Base-by-base conservation (phyloP, 23 tunicate species). In the Styela clava region DNA sequence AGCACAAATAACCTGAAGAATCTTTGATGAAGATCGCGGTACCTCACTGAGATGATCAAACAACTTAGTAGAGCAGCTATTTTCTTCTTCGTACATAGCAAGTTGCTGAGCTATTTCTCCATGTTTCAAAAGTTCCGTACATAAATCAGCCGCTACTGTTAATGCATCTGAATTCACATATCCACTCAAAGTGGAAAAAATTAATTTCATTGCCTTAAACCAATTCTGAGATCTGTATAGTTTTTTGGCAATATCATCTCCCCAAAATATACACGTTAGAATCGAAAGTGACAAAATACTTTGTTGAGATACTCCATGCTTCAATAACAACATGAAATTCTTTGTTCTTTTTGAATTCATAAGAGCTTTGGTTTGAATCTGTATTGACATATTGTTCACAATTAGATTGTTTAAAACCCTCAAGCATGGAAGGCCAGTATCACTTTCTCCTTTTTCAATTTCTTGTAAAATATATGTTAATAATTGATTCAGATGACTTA, bases 201-300 rank as follows among this genome's bases (percentile, higher is more conserved):
- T 64, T 26, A 90, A 44, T 51, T 85, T 90, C 79, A 85, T 73
- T 3, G 89, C 84, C 61, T 85, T 88, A 3, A 87, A 56, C 34
- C 88, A 84, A 69, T 90, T 90, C 56, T 90, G 65, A 24, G 62
- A 34, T 29, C 85, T 34, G 70, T 63, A 79, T 29, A 90, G 52
- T 44, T 85, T 90, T 33, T 85, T 85, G 20, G 73, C 83, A 22
- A 90, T 35, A 35, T 74, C 88, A 51, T 90, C 95, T 3, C 74
- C 88, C 95, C 95, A 90, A 68, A 84, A 85, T 61, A 81, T 64
- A 34, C 25, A 69, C 12, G 95, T 90, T 16, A 90, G 31, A 35
- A 90, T 85, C 2, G 95, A 81, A 19, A 90, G 85, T 29, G 81
- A 0, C 1, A 62, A n/a, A 63, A 90, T 77, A 26, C 83, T 85